phyloP scores from a whole-genome alignment of 64 coral and sea anemone species.

The Montipora efflorescens region DNA sequence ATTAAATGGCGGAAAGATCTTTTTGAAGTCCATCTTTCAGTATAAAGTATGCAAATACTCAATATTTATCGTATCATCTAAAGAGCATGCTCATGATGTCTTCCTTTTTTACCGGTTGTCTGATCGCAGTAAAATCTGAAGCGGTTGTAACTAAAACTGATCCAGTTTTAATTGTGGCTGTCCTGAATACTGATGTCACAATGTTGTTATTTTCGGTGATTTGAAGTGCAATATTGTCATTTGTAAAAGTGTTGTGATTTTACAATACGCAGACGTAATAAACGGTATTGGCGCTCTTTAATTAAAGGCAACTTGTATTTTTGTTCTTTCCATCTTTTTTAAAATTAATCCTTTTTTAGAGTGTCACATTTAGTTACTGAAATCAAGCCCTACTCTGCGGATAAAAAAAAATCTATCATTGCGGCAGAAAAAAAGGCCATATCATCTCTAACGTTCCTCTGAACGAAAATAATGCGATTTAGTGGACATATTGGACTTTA shows the following conservation, averaged over 20 bases:
- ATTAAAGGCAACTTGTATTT: background rate
- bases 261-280: background rate
- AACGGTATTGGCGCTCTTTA: background rate
- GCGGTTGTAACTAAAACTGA: background rate
- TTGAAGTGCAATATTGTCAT: background rate
- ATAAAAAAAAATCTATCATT: no score
- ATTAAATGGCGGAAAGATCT: no score
- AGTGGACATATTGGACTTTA: background rate
- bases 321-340: background rate
- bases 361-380: no score
- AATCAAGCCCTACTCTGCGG: no score
- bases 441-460: no score
- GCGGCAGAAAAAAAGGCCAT: no score
- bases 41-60: no score
- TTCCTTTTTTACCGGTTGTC: background rate
- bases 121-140: background rate
- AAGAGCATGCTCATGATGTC: no score
- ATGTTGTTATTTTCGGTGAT: background rate
- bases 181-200: background rate
- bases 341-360: no score
- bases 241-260: background rate
- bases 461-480: background rate
- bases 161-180: background rate
- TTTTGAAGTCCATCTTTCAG: no score
- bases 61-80: no score